Conservation (phyloP, 2,113 vertebrate species). For the Pterophyllum scalare region DNA sequence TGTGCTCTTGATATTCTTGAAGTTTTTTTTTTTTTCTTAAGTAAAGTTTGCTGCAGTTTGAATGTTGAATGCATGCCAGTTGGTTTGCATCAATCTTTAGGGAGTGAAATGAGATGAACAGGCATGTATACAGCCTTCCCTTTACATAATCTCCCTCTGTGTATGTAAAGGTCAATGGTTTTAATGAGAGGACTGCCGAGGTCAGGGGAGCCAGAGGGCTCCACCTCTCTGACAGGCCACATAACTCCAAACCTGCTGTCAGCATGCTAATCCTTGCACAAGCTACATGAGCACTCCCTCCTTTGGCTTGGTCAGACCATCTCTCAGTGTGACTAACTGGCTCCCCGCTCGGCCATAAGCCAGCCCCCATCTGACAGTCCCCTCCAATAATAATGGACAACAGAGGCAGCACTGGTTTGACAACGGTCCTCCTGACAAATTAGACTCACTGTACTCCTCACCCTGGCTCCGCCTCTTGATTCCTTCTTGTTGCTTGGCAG, state of each 20-base stretch:
- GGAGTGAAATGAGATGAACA: conserved; percentile 37
- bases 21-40: background rate
- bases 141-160: conserved; percentile 33
- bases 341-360: conserved; percentile 63
- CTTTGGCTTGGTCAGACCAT: conserved; percentile 46
- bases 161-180: conserved; percentile 72
- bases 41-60: background rate
- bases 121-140: conserved; percentile 4
- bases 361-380: conserved; percentile 59
- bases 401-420: conserved; percentile 64
- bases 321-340: conserved; percentile 68
- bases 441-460: conserved; percentile 48
- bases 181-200: conserved; percentile 68
- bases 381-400: conserved; percentile 77
- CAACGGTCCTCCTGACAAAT: conserved; percentile 75
- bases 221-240: conserved; percentile 54
- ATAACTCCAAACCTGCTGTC: conserved; percentile 59
- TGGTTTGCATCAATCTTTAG: conserved; percentile 1
- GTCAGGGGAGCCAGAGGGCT: conserved; percentile 59
- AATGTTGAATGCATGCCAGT: conserved; percentile 2
- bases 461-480: conserved; percentile 57
- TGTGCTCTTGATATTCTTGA: background rate
- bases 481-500: conserved; percentile 65
- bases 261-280: conserved; percentile 68
- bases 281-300: conserved; percentile 42